Evolutionary conservation across 2,113 vertebrate species (phyloP).

Genomic region (Phalacrocorax carbo): DNA sequence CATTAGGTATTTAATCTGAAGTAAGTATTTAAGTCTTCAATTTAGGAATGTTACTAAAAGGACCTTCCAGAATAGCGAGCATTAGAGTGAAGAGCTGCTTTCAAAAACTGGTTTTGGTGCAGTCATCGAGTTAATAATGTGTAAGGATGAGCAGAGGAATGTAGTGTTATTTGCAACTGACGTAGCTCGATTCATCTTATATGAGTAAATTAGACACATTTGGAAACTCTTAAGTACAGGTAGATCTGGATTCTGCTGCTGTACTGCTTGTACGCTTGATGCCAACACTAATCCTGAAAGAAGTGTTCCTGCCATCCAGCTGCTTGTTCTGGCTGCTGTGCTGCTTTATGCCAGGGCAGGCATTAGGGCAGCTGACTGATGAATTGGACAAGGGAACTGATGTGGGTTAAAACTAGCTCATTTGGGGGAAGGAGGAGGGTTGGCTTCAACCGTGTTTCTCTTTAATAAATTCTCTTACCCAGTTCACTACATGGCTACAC

Average conservation of each 20-base stretch:
- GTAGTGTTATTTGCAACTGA: not conserved
- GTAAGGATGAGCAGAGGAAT: not conserved
- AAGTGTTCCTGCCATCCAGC: not conserved
- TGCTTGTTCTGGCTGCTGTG: not conserved
- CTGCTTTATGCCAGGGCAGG: not conserved
- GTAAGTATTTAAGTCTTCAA: not conserved
- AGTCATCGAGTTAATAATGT: not conserved
- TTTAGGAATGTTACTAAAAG: not conserved
- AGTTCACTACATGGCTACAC: not conserved
- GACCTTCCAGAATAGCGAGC: not conserved
- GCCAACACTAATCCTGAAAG: not conserved
- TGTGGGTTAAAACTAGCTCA: not conserved
- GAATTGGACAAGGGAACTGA: not conserved
- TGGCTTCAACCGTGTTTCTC: not conserved
- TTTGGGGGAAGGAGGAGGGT: not conserved
- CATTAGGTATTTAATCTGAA: not conserved
- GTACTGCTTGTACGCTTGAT: not conserved
- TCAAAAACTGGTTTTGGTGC: not conserved
- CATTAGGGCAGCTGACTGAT: not conserved
- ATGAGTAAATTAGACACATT: fast-evolving
- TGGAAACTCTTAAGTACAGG: not conserved
- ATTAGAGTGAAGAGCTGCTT: not conserved
- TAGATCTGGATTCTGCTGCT: not conserved
- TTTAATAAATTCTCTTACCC: not conserved
- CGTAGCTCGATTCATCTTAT: not conserved